These are phyloP conservation scores for Syrista parreyssii DNA, from an alignment of 2,888 invertebrate species.

Conservation along the genomic window DNA sequence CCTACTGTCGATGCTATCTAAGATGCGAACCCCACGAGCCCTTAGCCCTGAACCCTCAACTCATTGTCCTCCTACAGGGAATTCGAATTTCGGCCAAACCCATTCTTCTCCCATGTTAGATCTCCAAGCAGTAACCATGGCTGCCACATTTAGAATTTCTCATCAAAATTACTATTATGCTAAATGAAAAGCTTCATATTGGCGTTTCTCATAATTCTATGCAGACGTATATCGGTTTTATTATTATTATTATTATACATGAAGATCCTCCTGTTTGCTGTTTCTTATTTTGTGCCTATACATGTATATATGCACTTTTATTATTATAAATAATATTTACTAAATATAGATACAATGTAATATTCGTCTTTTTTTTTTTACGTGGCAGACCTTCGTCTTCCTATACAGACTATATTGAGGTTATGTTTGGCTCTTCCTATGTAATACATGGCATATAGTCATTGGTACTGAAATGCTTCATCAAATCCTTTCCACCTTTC, in stretches of 20 bases:
- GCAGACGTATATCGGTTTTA: background rate
- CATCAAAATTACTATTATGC: background rate
- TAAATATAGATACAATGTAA: background rate
- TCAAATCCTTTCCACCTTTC: background rate
- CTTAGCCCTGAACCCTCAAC: background rate
- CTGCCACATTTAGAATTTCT: background rate
- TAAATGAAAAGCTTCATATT: background rate
- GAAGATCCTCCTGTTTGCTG: background rate
- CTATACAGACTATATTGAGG: background rate
- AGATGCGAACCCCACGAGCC: constrained; percentile 35
- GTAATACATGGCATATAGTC: background rate
- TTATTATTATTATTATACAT: background rate
- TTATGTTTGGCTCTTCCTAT: background rate
- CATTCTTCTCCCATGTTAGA: background rate
- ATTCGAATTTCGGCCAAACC: background rate
- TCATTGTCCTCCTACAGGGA: background rate
- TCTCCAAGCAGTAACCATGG: background rate
- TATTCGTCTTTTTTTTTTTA: background rate
- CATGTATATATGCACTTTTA: background rate
- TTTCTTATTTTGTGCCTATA: background rate
- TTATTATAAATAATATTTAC: background rate
- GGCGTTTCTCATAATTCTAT: background rate
- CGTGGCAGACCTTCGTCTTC: background rate
- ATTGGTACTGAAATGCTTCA: background rate
- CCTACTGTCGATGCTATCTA: constrained; percentile 45